Base-by-base conservation (phyloP, 2,888 invertebrate genomes). In the Kuschelorhynchus macadamiae region DNA sequence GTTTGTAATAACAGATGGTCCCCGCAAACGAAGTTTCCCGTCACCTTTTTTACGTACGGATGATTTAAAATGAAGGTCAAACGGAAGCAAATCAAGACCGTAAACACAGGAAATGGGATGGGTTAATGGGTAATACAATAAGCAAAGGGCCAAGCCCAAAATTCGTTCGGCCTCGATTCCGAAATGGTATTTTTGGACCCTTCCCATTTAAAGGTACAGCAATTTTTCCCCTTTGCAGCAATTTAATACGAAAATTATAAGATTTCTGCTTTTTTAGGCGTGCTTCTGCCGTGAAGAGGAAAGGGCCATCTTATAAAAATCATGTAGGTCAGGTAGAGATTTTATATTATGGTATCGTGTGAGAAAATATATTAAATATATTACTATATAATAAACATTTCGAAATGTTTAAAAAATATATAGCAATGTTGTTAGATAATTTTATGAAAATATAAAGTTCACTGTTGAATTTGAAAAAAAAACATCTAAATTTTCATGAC, bases 21-120 rank as follows among this genome's bases (percentile, higher is more conserved):
- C n/a, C n/a, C n/a, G n/a, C n/a, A n/a, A n/a, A n/a, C n/a, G n/a
- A n/a, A n/a, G n/a, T n/a, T 25, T 25, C 25, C 7, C 25, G 25
- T 25, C 25, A 25, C 25, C 7, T 25, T 25, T 25, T 25, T 25
- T 25, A 25, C 7, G n/a, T 17, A 44, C 33, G 33, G 49, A 49
- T 30, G 20, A 53, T 67, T 67, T 67, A 32, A 69, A 69, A 59
- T 53, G 53, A 41, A 66, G 65, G 62, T 39, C 52, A 61, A 70
- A 65, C 70, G 70, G 70, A 70, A 70, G 62, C 66, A 59, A 69
- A 69, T 65, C 69, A 60, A 41, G 50, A 65, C 55, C 60, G 55
- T 65, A 66, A 70, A 65, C 61, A 70, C 55, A 49, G 70, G 70
- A 70, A 66, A 61, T 70, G 70, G 70, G 70, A 61, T 62, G 66